Evolutionary conservation across 2,888 invertebrate species (phyloP), one percentile per base, ranked within the genome.

Genomic region (Seladonia tumulorum): DNA sequence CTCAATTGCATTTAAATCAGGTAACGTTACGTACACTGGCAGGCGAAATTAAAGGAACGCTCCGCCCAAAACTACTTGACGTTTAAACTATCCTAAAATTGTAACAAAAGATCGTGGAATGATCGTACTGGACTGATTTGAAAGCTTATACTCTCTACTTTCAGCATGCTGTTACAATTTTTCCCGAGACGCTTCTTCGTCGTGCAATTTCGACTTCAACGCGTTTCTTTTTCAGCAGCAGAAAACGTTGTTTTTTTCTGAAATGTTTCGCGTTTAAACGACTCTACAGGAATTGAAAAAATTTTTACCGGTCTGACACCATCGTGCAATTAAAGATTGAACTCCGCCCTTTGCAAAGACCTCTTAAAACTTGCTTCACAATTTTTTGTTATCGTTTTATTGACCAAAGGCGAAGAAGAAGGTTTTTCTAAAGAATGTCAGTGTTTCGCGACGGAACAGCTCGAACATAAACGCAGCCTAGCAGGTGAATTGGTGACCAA

Each of bases 401-500:
- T 10, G n/a, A 57, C 57, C n/a, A 57, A n/a, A 0, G n/a, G 10
- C 3, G 53, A 53, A 53, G 22, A 5, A n/a, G n/a, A 57, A 10
- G 53, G 10, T 57, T n/a, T 57, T n/a, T n/a, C 10, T n/a, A 7
- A n/a, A 57, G 8, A 57, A n/a, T 57, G 53, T 57, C n/a, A n/a
- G n/a, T n/a, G 57, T 57, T 57, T n/a, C 57, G n/a, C 57, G 57
- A 12, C n/a, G 57, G 4, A 57, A n/a, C 12, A n/a, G 12, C n/a
- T 57, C n/a, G 57, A 57, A 57, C 57, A 12, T n/a, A n/a, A 57
- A 57, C 57, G 12, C n/a, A 12, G n/a, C 57, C 12, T n/a, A 12
- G 29, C 29, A 47, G 72, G 8, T 22, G 72, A 73, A 77, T 71
- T 77, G 73, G 74, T 29, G 49, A 57, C 8, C 42, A 70, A 49